Evolutionary conservation across 2,113 vertebrate genomes (phyloP).

Genomic region (Cichladusa arquata): DNA sequence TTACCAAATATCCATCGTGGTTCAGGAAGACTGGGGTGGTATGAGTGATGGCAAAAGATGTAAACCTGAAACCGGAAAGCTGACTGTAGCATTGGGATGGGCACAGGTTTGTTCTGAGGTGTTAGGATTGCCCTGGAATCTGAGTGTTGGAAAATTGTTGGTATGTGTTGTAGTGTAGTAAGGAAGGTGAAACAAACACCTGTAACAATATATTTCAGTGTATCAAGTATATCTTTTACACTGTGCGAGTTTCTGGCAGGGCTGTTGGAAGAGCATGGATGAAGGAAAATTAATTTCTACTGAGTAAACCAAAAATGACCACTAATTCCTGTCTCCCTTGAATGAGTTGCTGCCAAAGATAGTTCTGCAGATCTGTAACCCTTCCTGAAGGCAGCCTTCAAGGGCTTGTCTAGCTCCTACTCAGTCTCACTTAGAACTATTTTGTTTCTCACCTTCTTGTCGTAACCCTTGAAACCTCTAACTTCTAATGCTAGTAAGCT

Average conservation of each 20-base stretch:
- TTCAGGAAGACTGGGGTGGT: neutral
- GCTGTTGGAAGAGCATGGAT: neutral
- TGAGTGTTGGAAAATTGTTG: neutral
- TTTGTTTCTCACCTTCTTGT: neutral
- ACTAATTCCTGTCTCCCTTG: neutral
- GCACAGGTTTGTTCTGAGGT: neutral
- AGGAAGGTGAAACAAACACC: neutral
- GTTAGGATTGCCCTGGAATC: neutral
- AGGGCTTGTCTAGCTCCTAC: neutral
- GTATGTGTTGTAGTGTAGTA: neutral
- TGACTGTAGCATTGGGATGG: neutral
- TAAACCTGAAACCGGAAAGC: neutral
- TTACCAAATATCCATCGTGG: neutral
- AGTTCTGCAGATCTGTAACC: neutral
- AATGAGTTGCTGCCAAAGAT: neutral
- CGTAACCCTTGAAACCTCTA: rapidly evolving
- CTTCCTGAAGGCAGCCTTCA: neutral
- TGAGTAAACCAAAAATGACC: neutral
- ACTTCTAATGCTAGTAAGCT: neutral
- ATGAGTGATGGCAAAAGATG: neutral
- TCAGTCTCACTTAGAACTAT: neutral
- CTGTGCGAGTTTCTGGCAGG: rapidly evolving
- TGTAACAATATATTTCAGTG: neutral
- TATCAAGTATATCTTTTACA: neutral
- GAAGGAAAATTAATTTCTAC: neutral